Base-by-base conservation (phyloP, 2,797 vertebrate genomes). In the Poeciliopsis gracilis region DNA sequence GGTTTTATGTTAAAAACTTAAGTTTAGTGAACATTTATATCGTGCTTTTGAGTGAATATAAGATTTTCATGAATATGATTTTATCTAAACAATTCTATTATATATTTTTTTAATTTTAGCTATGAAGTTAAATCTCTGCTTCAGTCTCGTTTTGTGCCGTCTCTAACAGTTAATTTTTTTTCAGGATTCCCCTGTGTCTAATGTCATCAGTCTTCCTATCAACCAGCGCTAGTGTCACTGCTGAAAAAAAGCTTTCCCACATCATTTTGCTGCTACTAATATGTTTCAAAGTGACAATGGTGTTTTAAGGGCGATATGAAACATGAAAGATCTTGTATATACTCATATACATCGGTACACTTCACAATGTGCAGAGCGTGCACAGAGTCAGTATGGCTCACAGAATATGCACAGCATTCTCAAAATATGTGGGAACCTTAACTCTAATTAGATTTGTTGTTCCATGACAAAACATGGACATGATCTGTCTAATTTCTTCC, bases 401-500 rank as follows among this genome's bases (percentile, higher is more conserved):
- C 47, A 51, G 18, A 20, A 8, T 23, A 51, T 20, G 18, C 6
- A 20, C 47, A 51, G 16, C 18, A 18, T 0, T 6, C 16, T 5
- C 47, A 49, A 7, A 49, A 49, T 49, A 49, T 20, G 47, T 49
- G 16, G 47, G 47, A 20, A 49, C 5, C 16, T 51, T 23, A 51
- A 23, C 18, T 51, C 7, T 51, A 1, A 51, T 51, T 51, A 23
- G 25, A 57, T 57, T n/a, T 57, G 3, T 67, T n/a, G 66, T 43
- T 41, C 23, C 23, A 25, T 43, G 20, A 25, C 23, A 67, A 67
- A 25, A 5, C 20, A 9, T 66, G 30, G 18, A 66, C 10, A 38
- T 4, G 33, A 38, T 18, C 18, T 73, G 33, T 63, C 30, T 72
- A 73, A 67, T 78, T 41, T 63, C 72, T 78, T 59, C 63, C 67